Evolutionary conservation across 2,888 invertebrate species (phyloP).

Genomic region (Candidula unifasciata): DNA sequence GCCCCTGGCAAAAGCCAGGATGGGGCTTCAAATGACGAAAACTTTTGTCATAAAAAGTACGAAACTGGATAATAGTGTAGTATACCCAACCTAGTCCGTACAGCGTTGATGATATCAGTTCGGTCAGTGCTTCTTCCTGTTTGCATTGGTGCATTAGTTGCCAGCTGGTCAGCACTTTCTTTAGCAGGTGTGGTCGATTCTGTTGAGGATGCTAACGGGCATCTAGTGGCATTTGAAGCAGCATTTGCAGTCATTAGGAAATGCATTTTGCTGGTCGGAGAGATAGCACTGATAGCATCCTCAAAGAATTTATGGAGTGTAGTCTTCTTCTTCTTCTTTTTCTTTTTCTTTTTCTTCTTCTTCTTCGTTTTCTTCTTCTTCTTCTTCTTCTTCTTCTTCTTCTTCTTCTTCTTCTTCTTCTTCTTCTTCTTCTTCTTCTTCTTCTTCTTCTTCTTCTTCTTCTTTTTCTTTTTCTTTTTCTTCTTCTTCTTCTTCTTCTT

Average conservation of each 20-base stretch:
- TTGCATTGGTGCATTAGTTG: too few relatives aligned
- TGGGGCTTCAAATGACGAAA: too few relatives aligned
- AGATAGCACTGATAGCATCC: too few relatives aligned
- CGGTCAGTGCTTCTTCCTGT: too few relatives aligned
- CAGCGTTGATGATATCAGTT: too few relatives aligned
- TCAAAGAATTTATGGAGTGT: not conserved
- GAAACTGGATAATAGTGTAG: too few relatives aligned
- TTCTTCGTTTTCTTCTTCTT: not conserved
- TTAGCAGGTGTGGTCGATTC: too few relatives aligned
- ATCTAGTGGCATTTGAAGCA: too few relatives aligned
- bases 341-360: not conserved
- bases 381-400: not conserved
- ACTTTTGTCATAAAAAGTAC: too few relatives aligned
- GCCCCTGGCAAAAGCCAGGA: too few relatives aligned
- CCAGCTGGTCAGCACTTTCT: not conserved
- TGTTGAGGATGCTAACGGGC: too few relatives aligned
- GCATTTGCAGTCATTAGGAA: not conserved
- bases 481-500: slow-evolving; percentile 23
- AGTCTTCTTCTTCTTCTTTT: not conserved
- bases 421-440: not conserved
- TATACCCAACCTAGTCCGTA: too few relatives aligned
- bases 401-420: slow-evolving; percentile 14
- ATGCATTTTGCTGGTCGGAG: not conserved
- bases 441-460: not conserved
- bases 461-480: not conserved